phyloP scores from a whole-genome alignment of 2,888 invertebrate genomes.

The Rhingia campestris region DNA sequence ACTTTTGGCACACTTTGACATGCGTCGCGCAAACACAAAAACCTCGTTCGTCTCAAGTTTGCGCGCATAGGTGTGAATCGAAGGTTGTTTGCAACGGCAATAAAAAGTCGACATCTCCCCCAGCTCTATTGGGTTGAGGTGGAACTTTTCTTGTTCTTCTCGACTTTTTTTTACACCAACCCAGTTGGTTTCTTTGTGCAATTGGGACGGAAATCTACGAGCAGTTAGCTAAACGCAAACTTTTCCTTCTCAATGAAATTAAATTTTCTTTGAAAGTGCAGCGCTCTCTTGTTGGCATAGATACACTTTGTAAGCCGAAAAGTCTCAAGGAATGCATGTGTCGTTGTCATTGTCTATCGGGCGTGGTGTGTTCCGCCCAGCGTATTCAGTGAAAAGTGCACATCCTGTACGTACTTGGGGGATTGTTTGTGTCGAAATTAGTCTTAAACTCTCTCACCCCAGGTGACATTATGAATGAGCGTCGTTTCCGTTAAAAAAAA shows the following conservation, averaged over 20 bases:
- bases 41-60: slow-evolving; percentile 23
- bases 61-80: slow-evolving; percentile 37
- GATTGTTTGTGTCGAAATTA: slow-evolving; percentile 7
- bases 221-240: slow-evolving; percentile 26
- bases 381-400: not conserved
- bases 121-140: not conserved
- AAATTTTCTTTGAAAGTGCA: slow-evolving; percentile 26
- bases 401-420: slow-evolving; percentile 17
- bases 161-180: not conserved
- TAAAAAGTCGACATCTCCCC: not conserved
- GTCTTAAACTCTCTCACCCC: slow-evolving; percentile 30
- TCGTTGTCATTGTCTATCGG: not conserved
- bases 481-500: slow-evolving; percentile 44
- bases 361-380: not conserved
- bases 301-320: not conserved
- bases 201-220: slow-evolving; percentile 38
- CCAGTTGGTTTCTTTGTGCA: slow-evolving; percentile 30
- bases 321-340: not conserved
- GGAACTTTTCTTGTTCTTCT: not conserved
- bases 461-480: slow-evolving; percentile 46
- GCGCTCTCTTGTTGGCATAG: slow-evolving; percentile 9
- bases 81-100: slow-evolving; percentile 1
- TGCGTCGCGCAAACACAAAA: slow-evolving; percentile 4
- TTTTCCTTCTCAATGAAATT: slow-evolving; percentile 40
- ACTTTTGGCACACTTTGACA: slow-evolving; percentile 31